These are phyloP conservation scores for Moxostoma hubbsi DNA, from an alignment of 2,797 vertebrate genomes.

Conservation along the genomic window DNA sequence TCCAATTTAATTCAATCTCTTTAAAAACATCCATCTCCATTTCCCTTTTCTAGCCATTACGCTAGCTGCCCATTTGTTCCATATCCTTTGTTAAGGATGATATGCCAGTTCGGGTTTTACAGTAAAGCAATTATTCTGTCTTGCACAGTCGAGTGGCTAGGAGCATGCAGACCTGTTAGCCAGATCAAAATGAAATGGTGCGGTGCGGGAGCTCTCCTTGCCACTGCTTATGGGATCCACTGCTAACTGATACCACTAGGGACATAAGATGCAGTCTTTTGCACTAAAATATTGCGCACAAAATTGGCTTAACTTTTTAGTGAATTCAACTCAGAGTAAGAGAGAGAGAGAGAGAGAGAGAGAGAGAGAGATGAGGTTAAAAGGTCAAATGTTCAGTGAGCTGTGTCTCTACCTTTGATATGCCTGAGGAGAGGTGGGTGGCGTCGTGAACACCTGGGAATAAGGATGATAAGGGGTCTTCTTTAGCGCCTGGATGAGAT, in stretches of 20 bases:
- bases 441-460: slow-evolving; percentile 88
- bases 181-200: slow-evolving; percentile 51
- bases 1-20: slow-evolving; percentile 50
- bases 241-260: slow-evolving; percentile 36
- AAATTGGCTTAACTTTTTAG: not conserved
- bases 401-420: slow-evolving; percentile 88
- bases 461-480: slow-evolving; percentile 98
- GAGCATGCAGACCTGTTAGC: slow-evolving; percentile 44
- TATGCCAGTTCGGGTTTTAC: slow-evolving; percentile 57
- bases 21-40: slow-evolving; percentile 46
- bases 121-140: slow-evolving; percentile 59
- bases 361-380: slow-evolving; percentile 10
- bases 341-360: slow-evolving; percentile 14
- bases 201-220: slow-evolving; percentile 12
- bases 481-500: slow-evolving; percentile 99
- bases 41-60: slow-evolving; percentile 25
- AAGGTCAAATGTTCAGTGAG: slow-evolving; percentile 50
- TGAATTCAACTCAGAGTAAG: not conserved
- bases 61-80: slow-evolving; percentile 50
- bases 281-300: not conserved
- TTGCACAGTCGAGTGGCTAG: slow-evolving; percentile 48
- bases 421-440: slow-evolving; percentile 89
- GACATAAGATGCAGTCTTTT: not conserved
- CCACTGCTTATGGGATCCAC: slow-evolving; percentile 3
- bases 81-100: slow-evolving; percentile 58